Conservation (phyloP, 1,140 invertebrate species). For the Calosoma granatense region DNA sequence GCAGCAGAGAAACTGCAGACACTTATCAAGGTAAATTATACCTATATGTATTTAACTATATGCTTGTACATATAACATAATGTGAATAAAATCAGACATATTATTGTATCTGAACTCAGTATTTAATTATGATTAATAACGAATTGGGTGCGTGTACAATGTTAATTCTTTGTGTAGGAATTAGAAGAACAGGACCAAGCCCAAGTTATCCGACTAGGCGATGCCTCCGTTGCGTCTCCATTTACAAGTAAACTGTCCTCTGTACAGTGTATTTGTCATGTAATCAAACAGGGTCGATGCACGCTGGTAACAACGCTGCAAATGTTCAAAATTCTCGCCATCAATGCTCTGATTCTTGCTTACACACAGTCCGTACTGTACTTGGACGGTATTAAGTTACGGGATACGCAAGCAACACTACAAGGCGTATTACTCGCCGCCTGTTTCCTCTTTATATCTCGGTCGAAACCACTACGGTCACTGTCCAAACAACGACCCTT, state of each 20-base stretch:
- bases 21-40: not conserved
- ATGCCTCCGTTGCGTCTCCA: conserved; percentile 97
- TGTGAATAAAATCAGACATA: too few species aligned
- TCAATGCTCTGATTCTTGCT: conserved; percentile 96
- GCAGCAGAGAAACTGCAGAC: not conserved
- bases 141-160: too few species aligned
- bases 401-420: conserved; percentile 93
- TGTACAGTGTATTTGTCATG: conserved; percentile 94
- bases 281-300: conserved; percentile 98
- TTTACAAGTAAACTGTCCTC: conserved; percentile 97
- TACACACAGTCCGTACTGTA: conserved; percentile 99
- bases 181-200: conserved; percentile 84
- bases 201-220: conserved; percentile 88
- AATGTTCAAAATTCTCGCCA: conserved; percentile 99
- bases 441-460: conserved; percentile 96
- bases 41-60: too few species aligned
- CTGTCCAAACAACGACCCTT: conserved; percentile 90
- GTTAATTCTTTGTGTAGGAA: conserved; percentile 43
- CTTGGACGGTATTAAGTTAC: conserved; percentile 96
- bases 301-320: conserved; percentile 97
- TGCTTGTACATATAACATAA: too few species aligned
- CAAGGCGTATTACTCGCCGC: conserved; percentile 89
- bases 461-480: conserved; percentile 76
- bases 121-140: too few species aligned
- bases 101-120: not conserved